phyloP scores from a whole-genome alignment of 2,113 vertebrate species.

The Forbesichthys agassizii region DNA sequence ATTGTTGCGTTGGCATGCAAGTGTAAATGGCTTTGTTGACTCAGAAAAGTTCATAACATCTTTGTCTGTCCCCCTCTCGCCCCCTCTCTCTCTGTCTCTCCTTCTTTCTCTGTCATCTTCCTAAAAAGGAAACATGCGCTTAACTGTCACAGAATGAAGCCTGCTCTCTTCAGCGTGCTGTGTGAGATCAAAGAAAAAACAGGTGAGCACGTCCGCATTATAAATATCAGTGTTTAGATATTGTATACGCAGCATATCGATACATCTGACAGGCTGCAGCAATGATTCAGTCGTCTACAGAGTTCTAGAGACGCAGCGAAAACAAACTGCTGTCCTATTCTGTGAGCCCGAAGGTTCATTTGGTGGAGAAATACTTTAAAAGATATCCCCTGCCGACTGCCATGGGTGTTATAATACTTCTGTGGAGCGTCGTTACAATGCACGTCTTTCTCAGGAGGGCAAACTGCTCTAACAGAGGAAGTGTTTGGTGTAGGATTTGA shows the following conservation, averaged over 20 bases:
- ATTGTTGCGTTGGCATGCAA: not conserved
- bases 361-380: slow-evolving; percentile 25
- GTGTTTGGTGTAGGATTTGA: not conserved
- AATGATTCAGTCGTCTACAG: no score
- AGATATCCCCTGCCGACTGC: slow-evolving; percentile 15
- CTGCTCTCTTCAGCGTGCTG: slow-evolving; percentile 80
- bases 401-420: slow-evolving; percentile 31
- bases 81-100: slow-evolving; percentile 11
- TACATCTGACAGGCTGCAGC: no score
- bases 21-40: not conserved
- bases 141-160: slow-evolving; percentile 82
- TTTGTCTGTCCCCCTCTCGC: slow-evolving; percentile 1
- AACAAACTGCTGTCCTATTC: no score
- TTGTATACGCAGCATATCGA: no score
- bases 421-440: slow-evolving; percentile 20
- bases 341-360: not conserved
- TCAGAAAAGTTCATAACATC: not conserved
- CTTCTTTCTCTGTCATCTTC: slow-evolving; percentile 6
- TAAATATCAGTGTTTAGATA: no score
- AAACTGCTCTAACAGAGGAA: slow-evolving; percentile 8
- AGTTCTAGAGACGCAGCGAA: no score
- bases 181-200: slow-evolving; percentile 75
- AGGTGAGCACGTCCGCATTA: slow-evolving; percentile 23
- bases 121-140: slow-evolving; percentile 76
- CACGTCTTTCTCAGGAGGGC: slow-evolving; percentile 6